Conservation (phyloP, 1,140 invertebrate species). For the Heliconius melpomene region DNA sequence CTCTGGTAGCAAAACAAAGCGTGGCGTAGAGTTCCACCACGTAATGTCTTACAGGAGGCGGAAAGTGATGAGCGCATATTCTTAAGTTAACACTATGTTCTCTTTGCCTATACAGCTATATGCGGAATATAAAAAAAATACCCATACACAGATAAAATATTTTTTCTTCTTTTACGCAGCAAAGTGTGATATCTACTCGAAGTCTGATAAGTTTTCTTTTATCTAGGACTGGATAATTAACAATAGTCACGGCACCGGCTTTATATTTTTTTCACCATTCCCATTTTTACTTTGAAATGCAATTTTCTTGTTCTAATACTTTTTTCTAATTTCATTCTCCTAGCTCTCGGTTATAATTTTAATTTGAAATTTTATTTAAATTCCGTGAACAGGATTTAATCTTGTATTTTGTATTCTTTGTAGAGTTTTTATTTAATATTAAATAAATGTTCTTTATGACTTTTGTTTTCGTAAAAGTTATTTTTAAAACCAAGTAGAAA, state of each 20-base stretch:
- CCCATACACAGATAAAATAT: no score
- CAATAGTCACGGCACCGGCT: neutral
- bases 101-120: neutral
- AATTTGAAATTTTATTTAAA: slow-evolving; percentile 14
- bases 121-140: no score
- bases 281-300: slow-evolving; percentile 12
- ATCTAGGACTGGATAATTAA: neutral
- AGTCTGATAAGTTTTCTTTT: neutral
- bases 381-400: neutral
- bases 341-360: slow-evolving; percentile 14
- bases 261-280: neutral
- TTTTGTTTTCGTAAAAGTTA: neutral
- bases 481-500: no score
- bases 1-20: neutral
- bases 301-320: slow-evolving; percentile 16
- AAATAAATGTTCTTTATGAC: no score
- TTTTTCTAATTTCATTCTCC: slow-evolving; percentile 15
- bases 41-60: neutral
- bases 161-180: no score
- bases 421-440: neutral
- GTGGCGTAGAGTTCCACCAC: fast-evolving
- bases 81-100: neutral
- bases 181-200: no score
- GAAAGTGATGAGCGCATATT: neutral
- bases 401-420: neutral